Base-by-base conservation (phyloP, 2,797 vertebrate genomes). In the Balearica regulorum region DNA sequence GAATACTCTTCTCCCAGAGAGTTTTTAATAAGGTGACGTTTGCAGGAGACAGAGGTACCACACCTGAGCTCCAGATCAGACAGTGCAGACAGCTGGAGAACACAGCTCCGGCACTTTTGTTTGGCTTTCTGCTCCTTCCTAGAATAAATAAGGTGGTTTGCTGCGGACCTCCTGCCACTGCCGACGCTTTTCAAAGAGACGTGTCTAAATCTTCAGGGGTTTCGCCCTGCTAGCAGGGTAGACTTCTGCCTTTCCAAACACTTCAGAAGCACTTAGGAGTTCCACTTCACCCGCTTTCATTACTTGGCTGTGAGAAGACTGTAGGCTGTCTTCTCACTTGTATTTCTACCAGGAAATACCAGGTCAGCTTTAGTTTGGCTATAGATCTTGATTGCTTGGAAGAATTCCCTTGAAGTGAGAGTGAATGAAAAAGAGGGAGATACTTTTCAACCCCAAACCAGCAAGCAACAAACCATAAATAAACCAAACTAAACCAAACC, bases 181-280 rank as follows among this genome's bases (percentile, higher is more conserved):
- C 44, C 53, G 53, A n/a, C 5, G 13, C 16, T 28, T 81, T 91
- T 86, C 49, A 71, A 39, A 89, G 53, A 62, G 43, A 44, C 0
- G 0, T 9, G 31, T 44, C 44, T 65, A 62, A 68, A 83, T 65
- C 70, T 91, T 86, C 53, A 87, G 22, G 28, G 33, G 8, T 44
- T 90, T 89, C 0, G 0, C 29, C 19, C 29, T 1, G 5, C 37
- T 43, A 61, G 33, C 20, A 79, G 35, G 0, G 2, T 37, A 77
- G 83, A 48, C 16, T 65, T 89, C 55, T 71, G 33, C 35, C 29
- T 91, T 78, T 54, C 65, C 87, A 94, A 91, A 78, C 58, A 86
- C 54, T 94, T 90, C 41, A 94, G 72, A 70, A 26, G 24, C 33
- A 78, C 58, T 88, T 78, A 65, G 22, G 51, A 58, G 39, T 78